Conservation (phyloP, 1,140 invertebrate species). For the Drosophila simulans region DNA sequence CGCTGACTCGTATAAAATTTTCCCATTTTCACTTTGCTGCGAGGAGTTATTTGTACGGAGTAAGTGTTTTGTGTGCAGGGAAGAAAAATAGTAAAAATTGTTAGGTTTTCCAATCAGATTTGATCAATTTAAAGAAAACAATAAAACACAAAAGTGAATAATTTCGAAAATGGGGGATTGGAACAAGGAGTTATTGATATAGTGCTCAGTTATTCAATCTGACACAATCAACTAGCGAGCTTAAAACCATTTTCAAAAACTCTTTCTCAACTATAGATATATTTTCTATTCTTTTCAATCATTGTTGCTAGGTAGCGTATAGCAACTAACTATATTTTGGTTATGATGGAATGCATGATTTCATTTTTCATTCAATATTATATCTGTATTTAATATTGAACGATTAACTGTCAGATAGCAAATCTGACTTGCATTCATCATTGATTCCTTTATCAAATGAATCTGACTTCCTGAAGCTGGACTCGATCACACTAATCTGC, state of each 20-base stretch:
- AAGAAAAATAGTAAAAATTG: not conserved
- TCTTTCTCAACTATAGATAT: not conserved
- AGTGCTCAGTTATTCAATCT: too few relatives aligned
- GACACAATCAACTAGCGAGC: too few relatives aligned
- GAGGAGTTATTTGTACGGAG: constrained; percentile 25
- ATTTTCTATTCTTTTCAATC: too few relatives aligned
- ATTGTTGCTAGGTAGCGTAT: not conserved
- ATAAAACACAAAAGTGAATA: not conserved
- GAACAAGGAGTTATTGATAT: too few relatives aligned
- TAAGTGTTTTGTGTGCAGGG: constrained; percentile 5
- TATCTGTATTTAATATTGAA: too few relatives aligned
- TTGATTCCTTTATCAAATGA: not conserved
- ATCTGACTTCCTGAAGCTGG: not conserved
- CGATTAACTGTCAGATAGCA: too few relatives aligned
- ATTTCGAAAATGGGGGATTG: not conserved
- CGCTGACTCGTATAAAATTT: constrained; percentile 57
- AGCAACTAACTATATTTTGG: too few relatives aligned
- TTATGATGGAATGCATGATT: too few relatives aligned
- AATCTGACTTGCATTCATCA: too few relatives aligned
- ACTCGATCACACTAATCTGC: not conserved
- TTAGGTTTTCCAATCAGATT: not conserved
- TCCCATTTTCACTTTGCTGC: constrained; percentile 60
- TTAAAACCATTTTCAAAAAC: not conserved
- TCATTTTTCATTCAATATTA: too few relatives aligned
- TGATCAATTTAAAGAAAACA: not conserved